Evolutionary conservation across 2,113 vertebrate genomes (phyloP).

Genomic region (Muscicapa adusta): DNA sequence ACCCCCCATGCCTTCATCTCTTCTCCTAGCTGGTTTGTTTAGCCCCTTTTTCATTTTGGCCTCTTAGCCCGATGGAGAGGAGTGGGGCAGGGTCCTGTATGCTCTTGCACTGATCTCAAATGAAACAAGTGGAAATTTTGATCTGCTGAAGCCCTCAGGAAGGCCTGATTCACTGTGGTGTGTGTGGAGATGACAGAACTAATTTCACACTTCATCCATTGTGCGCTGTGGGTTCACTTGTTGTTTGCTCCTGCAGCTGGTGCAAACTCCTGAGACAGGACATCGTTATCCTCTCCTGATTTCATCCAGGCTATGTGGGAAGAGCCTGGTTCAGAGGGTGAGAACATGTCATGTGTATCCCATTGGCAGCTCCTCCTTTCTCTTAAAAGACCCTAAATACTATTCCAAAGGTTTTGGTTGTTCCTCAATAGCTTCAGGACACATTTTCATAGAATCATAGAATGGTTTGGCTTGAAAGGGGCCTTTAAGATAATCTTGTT

Average conservation of each 20-base stretch:
- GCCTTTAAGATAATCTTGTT: background rate
- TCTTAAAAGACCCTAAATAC: background rate
- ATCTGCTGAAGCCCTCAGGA: background rate
- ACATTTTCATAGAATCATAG: background rate
- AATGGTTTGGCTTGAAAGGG: background rate
- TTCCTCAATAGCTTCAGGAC: background rate
- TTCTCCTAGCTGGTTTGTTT: background rate
- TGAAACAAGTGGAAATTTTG: background rate
- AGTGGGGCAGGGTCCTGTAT: background rate
- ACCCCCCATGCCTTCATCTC: background rate
- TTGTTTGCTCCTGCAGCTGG: conserved; percentile 30
- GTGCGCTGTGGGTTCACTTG: background rate
- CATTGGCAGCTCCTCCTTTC: background rate
- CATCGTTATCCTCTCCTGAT: background rate
- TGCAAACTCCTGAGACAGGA: background rate
- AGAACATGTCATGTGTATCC: fast-evolving
- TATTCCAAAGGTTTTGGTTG: background rate
- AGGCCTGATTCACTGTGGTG: background rate
- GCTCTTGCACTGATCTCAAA: background rate
- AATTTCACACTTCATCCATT: conserved; percentile 44
- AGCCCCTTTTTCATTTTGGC: background rate
- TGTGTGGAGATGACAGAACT: conserved; percentile 28
- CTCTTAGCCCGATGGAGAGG: background rate
- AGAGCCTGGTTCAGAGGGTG: background rate
- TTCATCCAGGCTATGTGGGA: fast-evolving